Evolutionary conservation across 2,113 vertebrate species (phyloP), one percentile per base, ranked within the genome.

Genomic region (rabbit (Oryctolagus cuniculus)): DNA sequence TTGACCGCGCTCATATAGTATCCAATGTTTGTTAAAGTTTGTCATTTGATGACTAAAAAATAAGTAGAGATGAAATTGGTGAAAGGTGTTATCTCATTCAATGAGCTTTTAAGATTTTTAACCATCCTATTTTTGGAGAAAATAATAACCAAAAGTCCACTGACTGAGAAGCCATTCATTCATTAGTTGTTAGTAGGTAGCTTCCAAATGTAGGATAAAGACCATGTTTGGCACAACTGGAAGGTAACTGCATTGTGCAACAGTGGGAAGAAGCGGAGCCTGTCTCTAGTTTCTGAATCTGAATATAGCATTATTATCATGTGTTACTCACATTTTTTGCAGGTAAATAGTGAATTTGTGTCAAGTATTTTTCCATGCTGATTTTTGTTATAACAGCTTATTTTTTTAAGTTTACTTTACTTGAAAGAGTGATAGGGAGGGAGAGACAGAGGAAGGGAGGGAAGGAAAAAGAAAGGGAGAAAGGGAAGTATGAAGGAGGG

Each of bases 1-100:
- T 95, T 92, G 82, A 91, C 86, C 80, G 90, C 53, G n/a, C 86
- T 96, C 66, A 94, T 95, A 74, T 31, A 95, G 92, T 94, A 31
- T 85, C 24, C 72, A 1, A 0, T 88, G 96, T 90, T 58, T 72
- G 96, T 96, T 94, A 95, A 97, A 96, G 5, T 88, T 97, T 87
- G 34, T 31, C 64, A 53, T 97, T 96, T 88, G 75, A 81, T 83
- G 85, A 16, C 79, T 72, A 96, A 95, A 95, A 73, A 95, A 66
- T 1, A 5, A 77, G 19, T 24, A 94, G 36, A 6, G 66, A 89
- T 64, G 83, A 95, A 96, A 87, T 85, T 81, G 64, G 72, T 90
- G 72, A 58, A 92, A 81, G 8, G 15, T 51, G 22, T 91, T 25
- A 91, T 11, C 17, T 77, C 69, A 55, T 80, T 91, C 67, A 89